Base-by-base conservation (phyloP, 2,113 vertebrate species). In the Neotoma lepida region DNA sequence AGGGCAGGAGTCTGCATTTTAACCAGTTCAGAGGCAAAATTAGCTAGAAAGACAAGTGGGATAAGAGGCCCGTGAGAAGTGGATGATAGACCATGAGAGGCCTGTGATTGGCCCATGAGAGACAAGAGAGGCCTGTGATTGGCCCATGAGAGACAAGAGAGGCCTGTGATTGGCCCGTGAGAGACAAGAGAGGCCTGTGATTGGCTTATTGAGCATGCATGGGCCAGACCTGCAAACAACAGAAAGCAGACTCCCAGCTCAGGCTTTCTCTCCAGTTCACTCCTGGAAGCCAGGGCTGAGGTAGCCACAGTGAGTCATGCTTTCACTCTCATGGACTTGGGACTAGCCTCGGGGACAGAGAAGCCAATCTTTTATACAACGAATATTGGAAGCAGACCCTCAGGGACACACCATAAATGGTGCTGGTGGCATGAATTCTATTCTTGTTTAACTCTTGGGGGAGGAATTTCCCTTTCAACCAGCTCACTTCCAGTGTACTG, bases 391-490 rank as follows among this genome's bases (percentile, higher is more conserved):
- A 28, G 78, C 63, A 46, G 63, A 51, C 49, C 71, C 26, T 87
- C 0, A 1, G 64, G 46, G 51, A 74, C 51, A 88, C 2, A 41
- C 26, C 49, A 24, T 33, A 77, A 89, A 41, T 1, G 9, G n/a
- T 18, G 58, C 4, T 61, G 30, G 26, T 49, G 17, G 44, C 84
- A 84, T 5, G 10, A 63, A 70, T 63, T 93, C 68, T 39, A 8
- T 46, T 95, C 30, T 39, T 82, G 64, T 92, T 81, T 90, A 88
- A 76, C 20, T 51, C 61, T 30, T 76, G 58, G 82, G 71, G 46
- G 30, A 93, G 49, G 18, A 93, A 61, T 49, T 94, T 64, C 61
- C 86, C 49, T 90, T 68, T 86, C 88, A 28, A 13, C 10, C 56
- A 90, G 68, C 2, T 30, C 66, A 73, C 26, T 86, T 77, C 80